Conservation (phyloP, 2,888 invertebrate species). For the Ramazzottius varieornatus region DNA sequence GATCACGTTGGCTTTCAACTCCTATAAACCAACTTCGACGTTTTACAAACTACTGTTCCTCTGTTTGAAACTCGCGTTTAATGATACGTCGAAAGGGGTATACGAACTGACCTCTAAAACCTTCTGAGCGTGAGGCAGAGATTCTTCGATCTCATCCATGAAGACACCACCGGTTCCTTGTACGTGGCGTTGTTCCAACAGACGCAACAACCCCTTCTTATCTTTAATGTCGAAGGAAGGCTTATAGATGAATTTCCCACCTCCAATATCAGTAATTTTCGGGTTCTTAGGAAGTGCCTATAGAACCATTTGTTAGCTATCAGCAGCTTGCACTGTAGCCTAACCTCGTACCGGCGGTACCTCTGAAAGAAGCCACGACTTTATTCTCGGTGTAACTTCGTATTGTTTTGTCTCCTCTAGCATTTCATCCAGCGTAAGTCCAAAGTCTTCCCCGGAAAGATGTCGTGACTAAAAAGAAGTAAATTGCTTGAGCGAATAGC, state of each 20-base stretch:
- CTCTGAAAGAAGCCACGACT: neutral
- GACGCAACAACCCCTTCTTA: neutral
- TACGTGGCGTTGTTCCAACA: neutral
- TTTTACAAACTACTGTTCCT: too few species aligned
- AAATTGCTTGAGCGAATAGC: neutral
- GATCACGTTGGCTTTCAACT: neutral
- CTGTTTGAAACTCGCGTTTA: too few species aligned
- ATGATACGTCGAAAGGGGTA: too few species aligned
- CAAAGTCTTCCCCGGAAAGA: neutral
- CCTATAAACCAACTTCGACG: neutral
- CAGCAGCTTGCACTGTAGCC: neutral
- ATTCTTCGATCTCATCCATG: slow-evolving; percentile 3
- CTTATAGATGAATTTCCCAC: neutral
- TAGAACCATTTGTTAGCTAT: neutral
- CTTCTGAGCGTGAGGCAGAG: neutral
- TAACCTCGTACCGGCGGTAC: neutral
- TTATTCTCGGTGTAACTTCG: neutral
- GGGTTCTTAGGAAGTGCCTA: neutral
- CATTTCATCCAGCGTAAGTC: neutral
- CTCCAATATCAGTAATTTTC: neutral
- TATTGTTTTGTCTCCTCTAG: neutral
- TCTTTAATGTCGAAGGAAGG: neutral
- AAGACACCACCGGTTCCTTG: neutral
- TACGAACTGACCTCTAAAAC: neutral
- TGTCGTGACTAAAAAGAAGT: neutral